A percentile compares a stretch with the other conserved stretches of the same genome.
Evolutionary conservation across 2,888 invertebrate species (phyloP).

Genomic region (Timandra comae): DNA sequence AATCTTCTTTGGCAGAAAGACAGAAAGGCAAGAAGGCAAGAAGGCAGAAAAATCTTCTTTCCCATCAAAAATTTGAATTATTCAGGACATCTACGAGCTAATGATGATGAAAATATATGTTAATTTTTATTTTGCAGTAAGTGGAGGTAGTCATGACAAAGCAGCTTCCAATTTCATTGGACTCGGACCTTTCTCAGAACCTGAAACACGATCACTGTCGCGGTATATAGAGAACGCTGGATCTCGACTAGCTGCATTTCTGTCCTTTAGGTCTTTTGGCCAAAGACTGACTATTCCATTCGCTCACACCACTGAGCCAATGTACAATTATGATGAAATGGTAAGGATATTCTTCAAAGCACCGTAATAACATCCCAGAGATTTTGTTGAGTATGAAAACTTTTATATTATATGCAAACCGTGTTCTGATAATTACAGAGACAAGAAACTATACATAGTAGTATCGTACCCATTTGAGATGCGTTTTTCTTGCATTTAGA

Average conservation of each 20-base stretch:
- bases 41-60: too few relatives aligned
- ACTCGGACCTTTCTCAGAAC: conserved; percentile 73
- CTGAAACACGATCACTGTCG: conserved; percentile 66
- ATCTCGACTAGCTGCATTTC: conserved; percentile 61
- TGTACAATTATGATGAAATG: conserved; percentile 67
- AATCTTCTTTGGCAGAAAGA: too few relatives aligned
- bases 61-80: too few relatives aligned
- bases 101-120: too few relatives aligned
- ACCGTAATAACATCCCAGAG: background rate
- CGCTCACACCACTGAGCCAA: conserved; percentile 59
- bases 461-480: too few relatives aligned
- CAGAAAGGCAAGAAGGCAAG: too few relatives aligned
- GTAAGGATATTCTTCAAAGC: conserved; percentile 26
- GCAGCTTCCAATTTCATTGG: conserved; percentile 68
- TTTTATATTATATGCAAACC: too few relatives aligned
- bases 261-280: conserved; percentile 81
- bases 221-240: conserved; percentile 57
- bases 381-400: too few relatives aligned
- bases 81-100: too few relatives aligned
- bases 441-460: too few relatives aligned
- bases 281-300: conserved; percentile 78
- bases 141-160: conserved; percentile 59
- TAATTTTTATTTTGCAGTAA: conserved; percentile 44
- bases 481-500: too few relatives aligned
- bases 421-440: too few relatives aligned